Evolutionary conservation across 2,888 invertebrate species (phyloP), one percentile per base, ranked within the genome.

Genomic region (Troides helena): DNA sequence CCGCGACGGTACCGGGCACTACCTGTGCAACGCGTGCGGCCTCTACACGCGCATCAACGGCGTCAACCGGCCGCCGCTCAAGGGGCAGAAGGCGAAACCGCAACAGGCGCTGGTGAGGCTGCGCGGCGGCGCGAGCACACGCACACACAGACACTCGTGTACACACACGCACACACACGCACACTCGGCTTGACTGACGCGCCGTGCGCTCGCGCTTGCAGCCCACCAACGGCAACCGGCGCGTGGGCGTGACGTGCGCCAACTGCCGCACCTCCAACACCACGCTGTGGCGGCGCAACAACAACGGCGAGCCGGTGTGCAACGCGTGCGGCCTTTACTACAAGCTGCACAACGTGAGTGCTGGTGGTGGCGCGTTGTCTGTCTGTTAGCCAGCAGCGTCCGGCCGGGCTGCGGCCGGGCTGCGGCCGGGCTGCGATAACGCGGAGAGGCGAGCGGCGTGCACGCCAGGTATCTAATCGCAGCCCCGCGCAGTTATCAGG

Each of bases 1-100:
- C 78, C 95, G 99, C 87, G 99, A 99, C 94, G 98, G 98, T 89
- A 98, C 98, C 82, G 99, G 99, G 76, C 99, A 99, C 94, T 99
- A 99, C 94, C 95, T 99, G 82, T 99, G 99, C 95, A 99, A 99
- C 94, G 99, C 99, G 76, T 99, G 99, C 93, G 99, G 99, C 81
- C 96, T 99, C 80, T 99, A 99, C 94, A 93, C 88, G 81, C 93
- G 94, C 84, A 94, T 94, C 88, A 94, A 95, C 85, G 94, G 94
- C 77, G 94, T 96, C 84, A 97, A 97, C 90, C 93, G 97, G 75
- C 97, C 97, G 71, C 93, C 92, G 65, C 87, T 92, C 75, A 95
- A 96, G 82, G 94, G 94, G 68, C 94, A 95, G 80, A 94, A 94
- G 83, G 93, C 94, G 77, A 95, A 95, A 85, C 94, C 94, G 69